A percentile compares a stretch with the other conserved stretches of the same genome.
Evolutionary conservation across 2,888 invertebrate species (phyloP).

Genomic region (Trissolcus brochymenae): DNA sequence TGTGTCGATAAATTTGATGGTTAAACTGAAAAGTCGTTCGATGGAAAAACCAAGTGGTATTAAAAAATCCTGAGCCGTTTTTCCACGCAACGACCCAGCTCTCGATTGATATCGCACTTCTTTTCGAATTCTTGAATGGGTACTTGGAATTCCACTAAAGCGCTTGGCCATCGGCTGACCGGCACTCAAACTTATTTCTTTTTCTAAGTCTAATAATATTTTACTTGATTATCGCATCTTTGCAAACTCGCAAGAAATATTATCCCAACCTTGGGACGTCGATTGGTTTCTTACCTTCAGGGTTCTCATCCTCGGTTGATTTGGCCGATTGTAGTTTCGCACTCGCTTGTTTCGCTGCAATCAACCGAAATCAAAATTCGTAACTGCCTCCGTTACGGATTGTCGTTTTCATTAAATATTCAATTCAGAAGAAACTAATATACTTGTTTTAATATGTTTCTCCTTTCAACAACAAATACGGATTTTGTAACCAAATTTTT

Average conservation of each 20-base stretch:
- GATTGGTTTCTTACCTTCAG: slow-evolving; percentile 73
- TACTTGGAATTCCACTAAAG: background rate
- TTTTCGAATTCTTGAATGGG: background rate
- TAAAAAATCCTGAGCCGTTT: slow-evolving; percentile 4
- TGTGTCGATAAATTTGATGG: too few relatives aligned
- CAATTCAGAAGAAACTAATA: too few relatives aligned
- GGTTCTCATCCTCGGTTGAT: slow-evolving; percentile 76
- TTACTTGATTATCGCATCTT: background rate
- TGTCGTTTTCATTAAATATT: too few relatives aligned
- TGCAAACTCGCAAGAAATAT: slow-evolving; percentile 3
- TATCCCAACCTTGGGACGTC: slow-evolving; percentile 53
- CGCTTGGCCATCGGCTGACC: too few relatives aligned
- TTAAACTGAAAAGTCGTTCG: too few relatives aligned
- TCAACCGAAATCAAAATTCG: slow-evolving; percentile 76
- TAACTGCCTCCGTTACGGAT: slow-evolving; percentile 63
- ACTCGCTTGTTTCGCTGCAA: slow-evolving; percentile 76
- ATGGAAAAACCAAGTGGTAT: too few relatives aligned
- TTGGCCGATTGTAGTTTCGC: slow-evolving; percentile 76
- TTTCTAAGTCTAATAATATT: too few relatives aligned
- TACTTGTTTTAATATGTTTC: too few relatives aligned
- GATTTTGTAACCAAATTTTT: background rate
- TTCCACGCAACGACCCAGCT: slow-evolving; percentile 2
- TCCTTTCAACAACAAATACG: slow-evolving; percentile 9
- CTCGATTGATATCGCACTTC: slow-evolving; percentile 4
- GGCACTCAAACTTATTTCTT: too few relatives aligned